These are phyloP conservation scores for Parapristionchus giblindavisi DNA, from an alignment of 2,888 invertebrate species.

Conservation along the genomic window DNA sequence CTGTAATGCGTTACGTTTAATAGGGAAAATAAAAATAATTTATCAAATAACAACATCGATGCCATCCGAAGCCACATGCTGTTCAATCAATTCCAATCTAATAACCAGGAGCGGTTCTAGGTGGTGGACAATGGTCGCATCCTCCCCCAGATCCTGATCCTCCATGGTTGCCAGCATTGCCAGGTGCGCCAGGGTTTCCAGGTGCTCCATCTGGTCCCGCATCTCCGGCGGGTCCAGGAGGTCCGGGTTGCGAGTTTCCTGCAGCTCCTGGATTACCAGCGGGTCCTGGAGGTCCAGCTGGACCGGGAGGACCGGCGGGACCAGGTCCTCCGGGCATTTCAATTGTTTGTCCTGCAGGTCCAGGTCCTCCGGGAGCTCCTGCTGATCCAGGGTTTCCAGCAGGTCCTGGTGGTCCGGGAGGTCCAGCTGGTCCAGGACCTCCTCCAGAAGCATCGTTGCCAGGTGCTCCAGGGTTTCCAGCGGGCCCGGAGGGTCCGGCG, in stretches of 20 bases:
- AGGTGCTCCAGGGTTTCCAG: conserved; percentile 28
- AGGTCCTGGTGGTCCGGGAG: conserved; percentile 32
- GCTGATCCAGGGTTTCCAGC: conserved; percentile 25
- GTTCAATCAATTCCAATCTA: too few species aligned
- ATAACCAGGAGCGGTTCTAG: conserved; percentile 35
- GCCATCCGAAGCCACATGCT: too few species aligned
- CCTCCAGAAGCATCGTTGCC: conserved; percentile 2
- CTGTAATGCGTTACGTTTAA: too few species aligned
- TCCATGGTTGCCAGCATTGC: conserved; percentile 12
- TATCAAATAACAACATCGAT: too few species aligned
- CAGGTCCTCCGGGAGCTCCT: conserved; percentile 20
- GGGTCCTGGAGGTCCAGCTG: conserved; percentile 29
- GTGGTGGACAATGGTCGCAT: conserved; percentile 31
- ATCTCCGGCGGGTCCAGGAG: conserved; percentile 36
- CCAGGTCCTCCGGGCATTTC: conserved; percentile 10
- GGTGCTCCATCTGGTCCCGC: conserved; percentile 30
- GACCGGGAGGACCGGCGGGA: conserved; percentile 31
- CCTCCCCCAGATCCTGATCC: conserved; percentile 20
- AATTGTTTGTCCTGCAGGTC: conserved; percentile 16
- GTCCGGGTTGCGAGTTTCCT: conserved; percentile 5
- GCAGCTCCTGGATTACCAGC: conserved; percentile 29
- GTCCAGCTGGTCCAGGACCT: conserved; percentile 24
- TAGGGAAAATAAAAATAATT: too few species aligned
- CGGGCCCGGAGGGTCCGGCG: conserved; percentile 17
- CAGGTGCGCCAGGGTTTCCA: conserved; percentile 15